Evolutionary conservation across 2,888 invertebrate genomes (phyloP).

Genomic region (Lithophane ornitopus): DNA sequence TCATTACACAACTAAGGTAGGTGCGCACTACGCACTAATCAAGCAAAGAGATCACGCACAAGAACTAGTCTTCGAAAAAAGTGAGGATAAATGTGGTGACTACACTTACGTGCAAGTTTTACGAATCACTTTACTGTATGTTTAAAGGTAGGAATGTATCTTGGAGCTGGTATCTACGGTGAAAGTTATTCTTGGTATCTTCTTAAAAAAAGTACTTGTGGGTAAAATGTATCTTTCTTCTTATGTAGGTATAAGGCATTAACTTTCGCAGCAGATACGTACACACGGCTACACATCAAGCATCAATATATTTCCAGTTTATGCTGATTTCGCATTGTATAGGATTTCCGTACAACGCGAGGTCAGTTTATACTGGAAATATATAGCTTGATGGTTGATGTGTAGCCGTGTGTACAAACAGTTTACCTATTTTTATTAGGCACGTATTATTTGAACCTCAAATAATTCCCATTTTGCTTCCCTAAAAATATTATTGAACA

Average conservation of each 20-base stretch:
- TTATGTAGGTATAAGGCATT: neutral
- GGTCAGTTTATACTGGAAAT: too few species aligned
- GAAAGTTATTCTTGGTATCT: conserved; percentile 47
- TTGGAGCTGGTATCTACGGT: conserved; percentile 24
- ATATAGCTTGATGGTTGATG: too few species aligned
- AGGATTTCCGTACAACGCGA: too few species aligned
- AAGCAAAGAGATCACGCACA: conserved; percentile 63
- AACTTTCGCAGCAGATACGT: neutral
- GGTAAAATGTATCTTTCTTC: neutral
- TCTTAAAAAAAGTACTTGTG: conserved; percentile 4
- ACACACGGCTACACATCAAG: too few species aligned
- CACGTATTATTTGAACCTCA: too few species aligned
- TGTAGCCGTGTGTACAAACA: too few species aligned
- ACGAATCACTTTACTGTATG: conserved; percentile 54
- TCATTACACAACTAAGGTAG: conserved; percentile 68
- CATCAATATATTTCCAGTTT: too few species aligned
- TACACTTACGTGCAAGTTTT: conserved; percentile 63
- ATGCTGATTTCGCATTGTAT: too few species aligned
- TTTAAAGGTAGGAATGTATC: conserved; percentile 51
- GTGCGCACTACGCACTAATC: conserved; percentile 49
- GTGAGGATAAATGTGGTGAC: conserved; percentile 59
- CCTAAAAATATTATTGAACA: too few species aligned
- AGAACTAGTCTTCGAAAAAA: conserved; percentile 62
- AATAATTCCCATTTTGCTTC: too few species aligned
- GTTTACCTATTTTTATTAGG: neutral